A percentile compares a stretch with the other conserved stretches of the same genome.
Evolutionary conservation across 1,140 invertebrate genomes (phyloP).

Genomic region (Danaus plexippus): DNA sequence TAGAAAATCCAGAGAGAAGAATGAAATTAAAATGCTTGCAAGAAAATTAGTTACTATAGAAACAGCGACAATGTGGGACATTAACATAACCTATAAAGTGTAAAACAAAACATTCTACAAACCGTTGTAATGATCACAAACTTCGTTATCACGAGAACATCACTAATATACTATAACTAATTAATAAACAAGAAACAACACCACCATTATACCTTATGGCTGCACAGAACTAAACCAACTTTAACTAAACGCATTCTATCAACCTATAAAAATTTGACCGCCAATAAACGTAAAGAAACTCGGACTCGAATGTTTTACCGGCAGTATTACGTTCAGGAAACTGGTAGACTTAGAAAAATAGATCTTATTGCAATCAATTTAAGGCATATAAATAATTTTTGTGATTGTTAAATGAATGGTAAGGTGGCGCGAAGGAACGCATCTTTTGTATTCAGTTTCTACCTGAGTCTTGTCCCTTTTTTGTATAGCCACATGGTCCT

Average conservation of each 20-base stretch:
- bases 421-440: slow-evolving; percentile 32
- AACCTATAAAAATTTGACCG: slow-evolving; percentile 61
- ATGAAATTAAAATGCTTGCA: too few relatives aligned
- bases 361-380: slow-evolving; percentile 16
- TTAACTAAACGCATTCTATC: slow-evolving; percentile 37
- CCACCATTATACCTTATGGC: slow-evolving; percentile 33
- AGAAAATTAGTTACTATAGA: too few relatives aligned
- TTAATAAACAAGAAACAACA: slow-evolving; percentile 32
- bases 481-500: slow-evolving; percentile 34
- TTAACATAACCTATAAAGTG: slow-evolving; percentile 13
- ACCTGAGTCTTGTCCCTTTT: slow-evolving; percentile 63
- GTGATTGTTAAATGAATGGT: slow-evolving; percentile 12
- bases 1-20: too few relatives aligned
- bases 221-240: slow-evolving; percentile 53
- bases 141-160: slow-evolving; percentile 17
- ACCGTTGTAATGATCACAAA: slow-evolving; percentile 12
- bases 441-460: slow-evolving; percentile 62
- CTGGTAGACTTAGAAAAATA: slow-evolving; percentile 17
- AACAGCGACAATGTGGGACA: not conserved
- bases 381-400: slow-evolving; percentile 11
- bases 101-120: slow-evolving; percentile 8
- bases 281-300: slow-evolving; percentile 48
- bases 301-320: slow-evolving; percentile 30
- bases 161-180: slow-evolving; percentile 27
- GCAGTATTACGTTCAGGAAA: not conserved